Evolutionary conservation across 2,113 vertebrate genomes (phyloP).

Genomic region (Corynorhinus townsendii): DNA sequence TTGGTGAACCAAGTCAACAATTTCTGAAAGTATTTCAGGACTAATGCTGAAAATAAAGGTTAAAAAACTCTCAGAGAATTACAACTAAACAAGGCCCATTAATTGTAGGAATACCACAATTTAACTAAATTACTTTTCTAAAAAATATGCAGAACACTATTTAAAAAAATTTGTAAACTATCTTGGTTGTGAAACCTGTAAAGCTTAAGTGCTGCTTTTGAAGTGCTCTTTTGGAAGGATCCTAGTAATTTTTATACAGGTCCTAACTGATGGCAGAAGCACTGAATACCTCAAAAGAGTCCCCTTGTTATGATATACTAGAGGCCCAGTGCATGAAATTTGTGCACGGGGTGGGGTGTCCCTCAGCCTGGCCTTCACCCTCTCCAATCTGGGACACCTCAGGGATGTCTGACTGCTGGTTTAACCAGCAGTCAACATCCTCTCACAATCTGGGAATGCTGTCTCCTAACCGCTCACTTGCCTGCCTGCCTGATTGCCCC

Average conservation of each 20-base stretch:
- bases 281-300: constrained; percentile 33
- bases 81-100: background rate
- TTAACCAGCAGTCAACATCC: too few relatives aligned
- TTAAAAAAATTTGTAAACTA: background rate
- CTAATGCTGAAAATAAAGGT: background rate
- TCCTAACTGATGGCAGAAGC: background rate
- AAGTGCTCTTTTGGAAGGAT: background rate
- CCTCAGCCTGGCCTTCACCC: too few relatives aligned
- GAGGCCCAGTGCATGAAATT: too few relatives aligned
- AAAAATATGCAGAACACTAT: background rate
- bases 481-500: too few relatives aligned
- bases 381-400: too few relatives aligned
- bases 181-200: background rate
- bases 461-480: too few relatives aligned
- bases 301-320: background rate
- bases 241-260: background rate
- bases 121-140: background rate
- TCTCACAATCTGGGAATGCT: too few relatives aligned
- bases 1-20: background rate
- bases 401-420: too few relatives aligned
- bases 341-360: too few relatives aligned
- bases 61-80: background rate
- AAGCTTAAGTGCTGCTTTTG: background rate
- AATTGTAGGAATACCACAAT: background rate
- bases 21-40: background rate